Percentiles rank a stretch among this genome's conserved stretches.
Evolutionary conservation across 2,888 invertebrate genomes (phyloP).

Genomic region (Homarus gammarus): DNA sequence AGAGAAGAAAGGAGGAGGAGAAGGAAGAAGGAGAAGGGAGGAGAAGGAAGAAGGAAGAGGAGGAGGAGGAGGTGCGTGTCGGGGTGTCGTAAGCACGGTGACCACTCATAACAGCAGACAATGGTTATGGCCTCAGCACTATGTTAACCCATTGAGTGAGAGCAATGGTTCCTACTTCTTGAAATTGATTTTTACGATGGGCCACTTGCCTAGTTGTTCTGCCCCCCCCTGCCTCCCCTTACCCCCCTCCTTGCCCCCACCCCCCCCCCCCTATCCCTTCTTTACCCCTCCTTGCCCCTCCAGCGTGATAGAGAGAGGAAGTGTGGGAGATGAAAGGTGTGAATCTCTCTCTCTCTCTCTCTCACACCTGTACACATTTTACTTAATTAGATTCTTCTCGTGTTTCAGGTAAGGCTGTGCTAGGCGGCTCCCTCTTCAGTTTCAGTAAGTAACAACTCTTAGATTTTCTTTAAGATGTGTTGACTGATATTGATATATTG

Average conservation of each 20-base stretch:
- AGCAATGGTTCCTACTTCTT: constrained; percentile 64
- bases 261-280: not conserved
- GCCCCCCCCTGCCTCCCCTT: not conserved
- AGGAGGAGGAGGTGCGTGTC: constrained; percentile 33
- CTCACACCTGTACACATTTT: no score
- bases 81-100: constrained; percentile 38
- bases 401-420: no score
- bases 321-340: no score
- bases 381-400: not conserved
- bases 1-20: constrained; percentile 15
- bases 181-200: constrained; percentile 71
- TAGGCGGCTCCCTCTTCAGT: no score
- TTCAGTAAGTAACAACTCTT: no score
- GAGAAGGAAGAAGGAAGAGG: not conserved
- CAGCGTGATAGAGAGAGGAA: no score
- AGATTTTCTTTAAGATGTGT: no score
- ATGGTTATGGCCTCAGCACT: constrained; percentile 63
- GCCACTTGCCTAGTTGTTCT: constrained; percentile 44
- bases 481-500: no score
- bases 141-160: constrained; percentile 68
- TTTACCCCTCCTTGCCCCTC: not conserved
- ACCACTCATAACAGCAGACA: constrained; percentile 70
- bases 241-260: not conserved
- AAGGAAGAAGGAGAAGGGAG: not conserved
- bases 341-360: no score